These are phyloP conservation scores for Vireo altiloquus DNA, from an alignment of 2,113 vertebrate species.

Conservation along the genomic window DNA sequence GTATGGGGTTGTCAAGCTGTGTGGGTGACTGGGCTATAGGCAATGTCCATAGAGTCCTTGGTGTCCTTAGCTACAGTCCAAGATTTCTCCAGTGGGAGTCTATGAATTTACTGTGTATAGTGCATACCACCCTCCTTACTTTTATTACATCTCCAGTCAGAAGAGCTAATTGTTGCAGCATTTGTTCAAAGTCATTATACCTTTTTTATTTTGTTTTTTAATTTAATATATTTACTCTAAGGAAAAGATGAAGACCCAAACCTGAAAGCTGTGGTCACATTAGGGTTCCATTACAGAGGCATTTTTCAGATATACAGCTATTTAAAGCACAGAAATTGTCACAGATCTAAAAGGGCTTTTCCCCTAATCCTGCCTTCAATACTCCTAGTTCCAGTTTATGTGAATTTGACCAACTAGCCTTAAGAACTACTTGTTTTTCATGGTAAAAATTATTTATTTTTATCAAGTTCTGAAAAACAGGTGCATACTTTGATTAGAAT, in stretches of 20 bases:
- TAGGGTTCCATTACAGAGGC: neutral
- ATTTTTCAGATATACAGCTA: neutral
- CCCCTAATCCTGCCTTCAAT: neutral
- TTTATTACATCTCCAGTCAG: neutral
- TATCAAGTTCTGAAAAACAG: neutral
- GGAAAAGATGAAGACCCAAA: neutral
- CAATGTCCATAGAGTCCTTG: neutral
- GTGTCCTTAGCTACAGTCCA: neutral
- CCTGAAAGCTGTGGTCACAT: neutral
- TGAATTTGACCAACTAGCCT: neutral
- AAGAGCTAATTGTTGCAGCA: neutral
- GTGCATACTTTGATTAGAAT: neutral
- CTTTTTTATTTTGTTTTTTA: neutral
- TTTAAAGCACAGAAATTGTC: neutral
- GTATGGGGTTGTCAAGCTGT: neutral
- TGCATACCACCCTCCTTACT: neutral
- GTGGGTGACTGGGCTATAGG: neutral
- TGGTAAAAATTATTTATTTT: neutral
- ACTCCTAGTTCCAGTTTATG: neutral
- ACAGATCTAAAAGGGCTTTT: neutral
- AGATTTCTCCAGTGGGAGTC: neutral
- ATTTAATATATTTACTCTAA: neutral
- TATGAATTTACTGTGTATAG: neutral
- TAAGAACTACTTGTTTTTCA: neutral
- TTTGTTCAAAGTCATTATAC: neutral